Percentiles rank a stretch among this genome's conserved stretches.
phyloP scores from a whole-genome alignment of 2,113 vertebrate species.

The Callionymus lyra region DNA sequence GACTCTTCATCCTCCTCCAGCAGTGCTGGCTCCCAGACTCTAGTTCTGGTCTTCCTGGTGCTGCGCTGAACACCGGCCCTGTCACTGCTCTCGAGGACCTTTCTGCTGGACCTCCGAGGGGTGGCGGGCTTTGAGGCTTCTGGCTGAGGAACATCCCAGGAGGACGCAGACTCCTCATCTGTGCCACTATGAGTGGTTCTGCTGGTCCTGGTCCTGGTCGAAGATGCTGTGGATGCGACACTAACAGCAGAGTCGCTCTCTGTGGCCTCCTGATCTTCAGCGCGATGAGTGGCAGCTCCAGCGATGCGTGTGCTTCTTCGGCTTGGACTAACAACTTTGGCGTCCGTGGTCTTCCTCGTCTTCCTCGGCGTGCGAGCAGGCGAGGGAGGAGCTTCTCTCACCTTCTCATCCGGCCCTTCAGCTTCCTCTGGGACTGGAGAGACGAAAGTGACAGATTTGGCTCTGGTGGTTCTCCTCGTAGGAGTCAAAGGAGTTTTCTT shows the following conservation, averaged over 20 bases:
- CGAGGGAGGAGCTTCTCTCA: conserved; percentile 29
- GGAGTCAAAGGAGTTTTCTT: conserved; percentile 43
- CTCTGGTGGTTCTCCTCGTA: conserved; percentile 59
- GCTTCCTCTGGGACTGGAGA: conserved; percentile 33
- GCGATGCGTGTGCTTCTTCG: conserved; percentile 40
- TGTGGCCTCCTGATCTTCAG: neutral
- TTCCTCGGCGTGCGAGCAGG: conserved; percentile 42
- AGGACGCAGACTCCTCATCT: too few relatives aligned
- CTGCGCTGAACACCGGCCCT: conserved; percentile 39
- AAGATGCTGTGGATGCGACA: neutral
- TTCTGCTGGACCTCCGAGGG: conserved; percentile 48
- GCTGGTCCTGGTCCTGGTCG: conserved; percentile 8
- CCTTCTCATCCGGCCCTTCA: conserved; percentile 32
- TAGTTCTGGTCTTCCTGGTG: conserved; percentile 31
- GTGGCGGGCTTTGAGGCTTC: conserved; percentile 32
- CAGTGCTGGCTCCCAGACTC: conserved; percentile 8
- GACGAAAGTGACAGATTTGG: conserved; percentile 44
- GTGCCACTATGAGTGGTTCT: too few relatives aligned
- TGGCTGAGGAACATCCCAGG: conserved; percentile 8
- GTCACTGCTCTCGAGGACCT: conserved; percentile 11
- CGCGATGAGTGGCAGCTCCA: conserved; percentile 3
- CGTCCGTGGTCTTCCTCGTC: conserved; percentile 16
- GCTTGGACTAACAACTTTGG: conserved; percentile 16
- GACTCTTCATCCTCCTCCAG: conserved; percentile 15
- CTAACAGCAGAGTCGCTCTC: neutral